Base-by-base conservation (phyloP, 2,888 invertebrate genomes). In the Lasioglossum oenotherae region DNA sequence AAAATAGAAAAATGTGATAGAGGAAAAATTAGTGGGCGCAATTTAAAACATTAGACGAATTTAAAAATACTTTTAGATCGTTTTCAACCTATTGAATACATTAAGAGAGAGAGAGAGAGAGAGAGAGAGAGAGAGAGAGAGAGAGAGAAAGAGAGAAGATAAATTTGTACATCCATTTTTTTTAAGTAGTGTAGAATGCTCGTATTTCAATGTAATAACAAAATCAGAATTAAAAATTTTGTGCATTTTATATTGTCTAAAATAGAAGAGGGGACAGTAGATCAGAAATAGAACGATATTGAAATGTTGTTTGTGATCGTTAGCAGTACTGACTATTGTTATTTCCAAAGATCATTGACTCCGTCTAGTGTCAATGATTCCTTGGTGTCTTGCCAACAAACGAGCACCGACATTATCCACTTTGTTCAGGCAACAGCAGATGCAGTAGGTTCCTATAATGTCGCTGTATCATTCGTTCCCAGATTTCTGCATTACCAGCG, bases 401-500 rank as follows among this genome's bases (percentile, higher is more conserved):
- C 12, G 3, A n/a, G 31, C 81, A 79, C 73, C 78, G 76, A 82
- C 82, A 57, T 75, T 79, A 83, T 75, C 79, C 78, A 69, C 77
- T 78, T 80, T 80, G 69, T 85, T 89, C 84, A 84, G 75, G 38
- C 87, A 41, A 3, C 86, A 49, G 90, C 53, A 78, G 84, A 41
- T 87, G 80, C 19, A 57, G 87, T 76, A 89, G 88, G 23, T 88
- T 35, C 67, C 89, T 87, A 80, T 67, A 78, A n/a, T n/a, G n/a
- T 27, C 31, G 23, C 12, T 78, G 19, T 67, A 41, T 69, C 87
- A 75, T 60, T 84, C 64, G 76, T 78, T 1, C 5, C 2, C 81
- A 80, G 77, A 78, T 49, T 72, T 27, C 89, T 87, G 76, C 69
- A 77, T 90, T 88, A 90, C 87, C 92, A 82, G 88, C 88, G 16